Evolutionary conservation across 2,797 vertebrate species (phyloP), one percentile per base, ranked within the genome.

Genomic region (Spinibarbus caldwelli): DNA sequence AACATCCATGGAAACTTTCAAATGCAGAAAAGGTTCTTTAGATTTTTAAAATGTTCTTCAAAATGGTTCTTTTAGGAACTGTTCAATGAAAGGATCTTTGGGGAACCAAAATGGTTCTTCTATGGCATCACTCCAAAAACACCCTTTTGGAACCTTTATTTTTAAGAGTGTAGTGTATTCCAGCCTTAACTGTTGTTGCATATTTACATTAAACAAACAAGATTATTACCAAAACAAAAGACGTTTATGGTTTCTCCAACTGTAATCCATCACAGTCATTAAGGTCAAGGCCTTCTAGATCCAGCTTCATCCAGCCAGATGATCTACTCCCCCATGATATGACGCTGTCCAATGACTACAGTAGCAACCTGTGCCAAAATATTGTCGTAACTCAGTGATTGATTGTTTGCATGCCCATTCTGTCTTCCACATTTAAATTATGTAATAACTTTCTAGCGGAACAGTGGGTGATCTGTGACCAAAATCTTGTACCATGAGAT

Each of bases 361-460:
- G 6, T 31, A 31, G 59, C 26, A 64, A 29, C 59, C 12, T 15
- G 12, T 64, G 59, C 59, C 59, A 64, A 64, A 64, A 64, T 64
- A 7, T 15, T 31, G 26, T 64, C 0, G 6, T 64, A 64, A 64
- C 26, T 6, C 26, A 64, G 7, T 1, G 14, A 64, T 14, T 64
- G 5, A 15, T 64, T 64, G 5, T 64, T 62, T 29, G n/a, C 59
- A 29, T 62, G 26, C 12, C 14, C 14, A 0, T 2, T 29, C 5
- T 62, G 59, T 62, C 59, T 62, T 62, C 59, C 59, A 26, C 59
- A 29, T 62, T 62, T 62, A 62, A 62, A 62, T 62, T n/a, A n/a
- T n/a, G n/a, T n/a, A n/a, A n/a, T n/a, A 15, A 31, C 26, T 62
- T 62, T 62, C 12, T 29, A 29, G 26, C 26, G 7, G 6, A 62